Conservation (phyloP, 2,113 vertebrate species). For the Grallaria varia region DNA sequence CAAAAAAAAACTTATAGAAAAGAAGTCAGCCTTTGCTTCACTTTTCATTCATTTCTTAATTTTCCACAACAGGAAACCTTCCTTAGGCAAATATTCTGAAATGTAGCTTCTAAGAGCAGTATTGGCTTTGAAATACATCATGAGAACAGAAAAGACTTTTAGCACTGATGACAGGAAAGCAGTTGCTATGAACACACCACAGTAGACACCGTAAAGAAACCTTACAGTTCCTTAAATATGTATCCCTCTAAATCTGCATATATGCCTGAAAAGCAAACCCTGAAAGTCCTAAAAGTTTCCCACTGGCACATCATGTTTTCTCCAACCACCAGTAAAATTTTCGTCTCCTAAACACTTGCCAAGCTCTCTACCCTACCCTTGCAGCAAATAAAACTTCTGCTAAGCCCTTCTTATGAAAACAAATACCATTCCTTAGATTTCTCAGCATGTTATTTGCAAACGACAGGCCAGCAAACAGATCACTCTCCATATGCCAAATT, state of each 20-base stretch:
- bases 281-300: neutral
- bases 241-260: neutral
- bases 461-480: neutral
- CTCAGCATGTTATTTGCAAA: neutral
- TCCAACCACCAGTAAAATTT: neutral
- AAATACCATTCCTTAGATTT: conserved; percentile 8
- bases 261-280: neutral
- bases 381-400: neutral
- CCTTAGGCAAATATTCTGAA: neutral
- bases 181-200: neutral
- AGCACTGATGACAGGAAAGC: neutral
- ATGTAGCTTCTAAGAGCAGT: neutral
- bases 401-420: neutral
- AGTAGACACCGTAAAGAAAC: neutral
- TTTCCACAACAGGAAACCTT: neutral
- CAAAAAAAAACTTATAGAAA: too few relatives aligned
- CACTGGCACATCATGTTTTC: neutral
- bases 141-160: conserved; percentile 7
- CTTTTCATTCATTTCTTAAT: neutral
- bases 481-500: neutral
- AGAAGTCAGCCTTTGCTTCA: neutral
- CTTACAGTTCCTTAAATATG: neutral
- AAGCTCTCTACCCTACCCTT: neutral
- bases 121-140: neutral
- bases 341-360: neutral